Percentiles rank a stretch among this genome's conserved stretches.
phyloP scores from a whole-genome alignment of 2,888 invertebrate species.

The Cosmorhoe ocellata region DNA sequence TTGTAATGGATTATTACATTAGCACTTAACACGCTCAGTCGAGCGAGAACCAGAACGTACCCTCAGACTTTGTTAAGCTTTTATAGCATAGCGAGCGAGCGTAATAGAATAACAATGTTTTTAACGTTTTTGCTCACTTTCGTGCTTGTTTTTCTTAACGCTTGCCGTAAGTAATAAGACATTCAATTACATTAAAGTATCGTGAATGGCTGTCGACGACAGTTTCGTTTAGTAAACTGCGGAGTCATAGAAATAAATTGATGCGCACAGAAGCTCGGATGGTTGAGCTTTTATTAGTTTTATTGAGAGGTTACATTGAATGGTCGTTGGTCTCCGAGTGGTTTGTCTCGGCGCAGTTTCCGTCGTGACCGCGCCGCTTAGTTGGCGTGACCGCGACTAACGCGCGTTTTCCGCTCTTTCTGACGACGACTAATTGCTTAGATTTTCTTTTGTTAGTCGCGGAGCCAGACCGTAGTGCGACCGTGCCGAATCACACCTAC shows the following conservation, averaged over 20 bases:
- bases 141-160: slow-evolving; percentile 51
- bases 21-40: slow-evolving; percentile 80
- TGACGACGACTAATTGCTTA: slow-evolving; percentile 82
- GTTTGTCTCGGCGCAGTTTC: slow-evolving; percentile 22
- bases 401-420: slow-evolving; percentile 82
- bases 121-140: slow-evolving; percentile 49
- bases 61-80: slow-evolving; percentile 64
- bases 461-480: slow-evolving; percentile 72
- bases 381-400: slow-evolving; percentile 75
- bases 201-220: slow-evolving; percentile 32
- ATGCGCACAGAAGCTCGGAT: slow-evolving; percentile 18
- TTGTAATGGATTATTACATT: slow-evolving; percentile 82
- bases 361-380: slow-evolving; percentile 58
- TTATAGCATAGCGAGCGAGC: slow-evolving; percentile 55
- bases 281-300: slow-evolving; percentile 21
- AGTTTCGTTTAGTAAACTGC: slow-evolving; percentile 42
- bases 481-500: slow-evolving; percentile 80
- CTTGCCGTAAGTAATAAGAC: slow-evolving; percentile 47
- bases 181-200: slow-evolving; percentile 51
- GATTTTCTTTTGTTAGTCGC: slow-evolving; percentile 82
- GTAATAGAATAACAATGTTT: slow-evolving; percentile 67
- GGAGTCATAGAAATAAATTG: slow-evolving; percentile 29
- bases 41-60: slow-evolving; percentile 71
- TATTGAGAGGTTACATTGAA: slow-evolving; percentile 8
- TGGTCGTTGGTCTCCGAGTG: slow-evolving; percentile 5